Evolutionary conservation across 1,140 invertebrate genomes (phyloP).

Genomic region (Anoplolepis gracilipes): DNA sequence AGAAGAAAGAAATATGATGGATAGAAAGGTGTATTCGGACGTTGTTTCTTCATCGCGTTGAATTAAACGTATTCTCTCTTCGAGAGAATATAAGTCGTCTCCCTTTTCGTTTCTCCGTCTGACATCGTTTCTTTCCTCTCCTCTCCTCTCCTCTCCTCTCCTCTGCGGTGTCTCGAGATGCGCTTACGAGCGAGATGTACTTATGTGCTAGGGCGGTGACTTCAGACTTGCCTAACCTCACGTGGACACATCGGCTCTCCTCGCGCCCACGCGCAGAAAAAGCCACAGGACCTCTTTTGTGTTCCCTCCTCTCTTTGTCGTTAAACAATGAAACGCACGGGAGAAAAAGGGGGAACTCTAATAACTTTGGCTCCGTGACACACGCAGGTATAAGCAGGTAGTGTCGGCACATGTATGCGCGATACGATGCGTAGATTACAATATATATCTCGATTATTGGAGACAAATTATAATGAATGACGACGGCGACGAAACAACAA

Average conservation of each 20-base stretch:
- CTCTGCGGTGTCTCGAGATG: conserved; percentile 7
- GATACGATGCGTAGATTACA: conserved; percentile 24
- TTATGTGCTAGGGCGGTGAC: conserved; percentile 65
- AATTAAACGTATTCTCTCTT: conserved; percentile 39
- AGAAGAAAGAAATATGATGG: not conserved
- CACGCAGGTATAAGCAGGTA: conserved; percentile 57
- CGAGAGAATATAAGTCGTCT: conserved; percentile 15
- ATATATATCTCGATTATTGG: conserved; percentile 8
- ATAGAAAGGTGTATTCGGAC: not conserved
- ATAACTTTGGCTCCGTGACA: conserved; percentile 61
- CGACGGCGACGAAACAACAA: conserved; percentile 28
- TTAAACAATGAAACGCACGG: conserved; percentile 72
- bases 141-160: not conserved
- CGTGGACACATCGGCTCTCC: conserved; percentile 55
- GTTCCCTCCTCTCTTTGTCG: conserved; percentile 66
- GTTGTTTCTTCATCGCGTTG: conserved; percentile 19
- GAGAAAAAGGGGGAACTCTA: conserved; percentile 47
- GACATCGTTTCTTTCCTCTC: not conserved
- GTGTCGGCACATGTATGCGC: conserved; percentile 21
- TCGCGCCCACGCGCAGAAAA: conserved; percentile 71
- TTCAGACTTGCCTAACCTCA: conserved; percentile 63
- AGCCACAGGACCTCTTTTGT: conserved; percentile 62
- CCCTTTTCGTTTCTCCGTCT: conserved; percentile 38
- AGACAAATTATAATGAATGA: conserved; percentile 53
- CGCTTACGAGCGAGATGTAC: conserved; percentile 39